These are phyloP conservation scores for Hydropotes inermis DNA, from an alignment of 2,113 vertebrate species.

Conservation along the genomic window DNA sequence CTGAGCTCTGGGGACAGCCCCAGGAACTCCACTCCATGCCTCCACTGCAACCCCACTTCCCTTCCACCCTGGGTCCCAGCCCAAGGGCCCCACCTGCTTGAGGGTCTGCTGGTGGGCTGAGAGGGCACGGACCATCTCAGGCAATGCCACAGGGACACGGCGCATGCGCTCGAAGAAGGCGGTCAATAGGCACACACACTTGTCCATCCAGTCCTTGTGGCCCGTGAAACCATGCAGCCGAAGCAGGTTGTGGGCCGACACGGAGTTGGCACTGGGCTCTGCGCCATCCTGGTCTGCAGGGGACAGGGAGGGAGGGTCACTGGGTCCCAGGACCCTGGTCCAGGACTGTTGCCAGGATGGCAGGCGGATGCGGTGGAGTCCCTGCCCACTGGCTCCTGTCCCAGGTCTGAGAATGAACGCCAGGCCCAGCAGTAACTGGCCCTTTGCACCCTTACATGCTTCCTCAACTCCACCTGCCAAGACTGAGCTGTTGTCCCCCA, in stretches of 20 bases:
- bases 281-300: conserved; percentile 92
- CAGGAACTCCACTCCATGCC: not conserved
- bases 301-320: not conserved
- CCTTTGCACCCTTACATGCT: not conserved
- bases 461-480: not conserved
- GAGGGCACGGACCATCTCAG: conserved; percentile 89
- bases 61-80: not conserved
- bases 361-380: too few relatives aligned
- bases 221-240: conserved; percentile 89
- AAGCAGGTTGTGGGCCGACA: conserved; percentile 89
- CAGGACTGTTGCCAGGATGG: not conserved
- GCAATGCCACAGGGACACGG: conserved; percentile 88
- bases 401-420: not conserved
- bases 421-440: not conserved
- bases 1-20: not conserved
- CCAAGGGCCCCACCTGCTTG: conserved; percentile 86
- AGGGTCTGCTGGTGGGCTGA: conserved; percentile 87
- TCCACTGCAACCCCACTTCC: not conserved
- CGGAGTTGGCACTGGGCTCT: conserved; percentile 92
- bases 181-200: conserved; percentile 84
- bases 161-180: conserved; percentile 90
- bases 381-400: not conserved
- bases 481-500: not conserved
- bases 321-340: not conserved
- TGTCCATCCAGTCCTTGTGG: conserved; percentile 87